Percentiles rank a stretch among this genome's conserved stretches.
phyloP scores from a whole-genome alignment of 2,113 vertebrate genomes.

The Sprattus sprattus region DNA sequence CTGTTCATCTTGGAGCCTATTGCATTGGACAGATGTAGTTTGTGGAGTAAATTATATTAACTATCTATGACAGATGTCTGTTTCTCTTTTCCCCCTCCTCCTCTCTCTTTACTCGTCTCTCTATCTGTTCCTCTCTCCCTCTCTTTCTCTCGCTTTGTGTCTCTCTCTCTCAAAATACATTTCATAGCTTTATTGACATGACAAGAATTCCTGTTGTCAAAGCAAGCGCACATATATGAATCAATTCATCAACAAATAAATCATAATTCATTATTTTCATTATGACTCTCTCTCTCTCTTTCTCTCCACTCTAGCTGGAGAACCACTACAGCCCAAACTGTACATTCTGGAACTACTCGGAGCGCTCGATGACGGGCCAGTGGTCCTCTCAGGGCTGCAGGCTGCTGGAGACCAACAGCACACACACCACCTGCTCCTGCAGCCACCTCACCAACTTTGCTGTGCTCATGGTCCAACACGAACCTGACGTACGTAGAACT shows the following conservation, averaged over 20 bases:
- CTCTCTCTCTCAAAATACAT: neutral
- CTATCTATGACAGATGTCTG: neutral
- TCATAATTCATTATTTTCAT: neutral
- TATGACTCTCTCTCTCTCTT: neutral
- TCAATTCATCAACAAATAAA: neutral
- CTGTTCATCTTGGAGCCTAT: neutral
- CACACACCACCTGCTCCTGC: conserved; percentile 92
- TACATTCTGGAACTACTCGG: conserved; percentile 96
- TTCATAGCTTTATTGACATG: neutral
- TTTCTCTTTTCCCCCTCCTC: neutral
- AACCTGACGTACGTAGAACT: conserved; percentile 74
- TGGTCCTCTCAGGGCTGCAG: conserved; percentile 92
- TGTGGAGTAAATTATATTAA: neutral
- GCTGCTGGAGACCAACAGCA: conserved; percentile 85
- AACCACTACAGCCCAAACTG: conserved; percentile 92
- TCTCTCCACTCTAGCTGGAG: conserved; percentile 70
- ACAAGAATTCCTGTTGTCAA: neutral
- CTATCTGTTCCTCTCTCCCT: neutral
- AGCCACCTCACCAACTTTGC: conserved; percentile 95
- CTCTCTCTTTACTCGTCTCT: neutral
- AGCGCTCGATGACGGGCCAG: conserved; percentile 89
- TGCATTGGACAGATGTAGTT: neutral
- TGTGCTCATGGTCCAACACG: conserved; percentile 87
- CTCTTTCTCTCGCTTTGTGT: neutral
- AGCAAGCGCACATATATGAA: neutral